Base-by-base conservation (phyloP, 2,797 vertebrate genomes). In the Distichodus sexfasciatus region DNA sequence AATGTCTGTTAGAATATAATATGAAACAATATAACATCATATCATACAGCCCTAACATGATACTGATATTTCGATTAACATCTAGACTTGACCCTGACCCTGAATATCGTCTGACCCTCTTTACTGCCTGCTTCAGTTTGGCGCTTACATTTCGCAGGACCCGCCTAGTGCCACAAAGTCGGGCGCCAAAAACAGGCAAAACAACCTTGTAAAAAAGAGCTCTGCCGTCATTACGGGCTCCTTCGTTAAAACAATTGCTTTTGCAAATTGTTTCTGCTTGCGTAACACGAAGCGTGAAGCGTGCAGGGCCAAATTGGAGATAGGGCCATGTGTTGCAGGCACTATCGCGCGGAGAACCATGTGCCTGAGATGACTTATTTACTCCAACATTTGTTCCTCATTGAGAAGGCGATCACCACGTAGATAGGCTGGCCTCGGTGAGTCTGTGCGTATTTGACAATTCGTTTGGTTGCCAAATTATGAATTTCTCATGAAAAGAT, bases 381-480 rank as follows among this genome's bases (percentile, higher is more conserved):
- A 64, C 46, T 71, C 36, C 47, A 40, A 47, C 69, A 58, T 71
- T 63, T 71, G 68, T 48, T 63, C 48, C 43, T 70, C 59, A 46
- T 71, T 71, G 38, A 46, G 59, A 70, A 44, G 43, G 38, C 35
- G 43, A 35, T 62, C 44, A 62, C 35, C 48, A 11, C 6, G 26
- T 17, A 1, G 66, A 61, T 61, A 61, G 67, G 3, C 26, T 50
- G 55, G 41, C 17, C 50, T 41, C 24, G 40, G 24, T 26, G 19
- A 15, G 8, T 43, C 33, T 24, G 0, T 4, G 1, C 19, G 66
- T 57, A 62, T 19, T 12, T 6, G 62, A 4, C 3, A 4, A 46
- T 15, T 21, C 3, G 33, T 44, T 23, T 24, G 6, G 66, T 41
- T 69, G 78, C 40, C 59, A 5, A 4, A 4, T n/a, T n/a, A n/a